Evolutionary conservation across 1,140 invertebrate genomes (phyloP).

Genomic region (Penaeus indicus): DNA sequence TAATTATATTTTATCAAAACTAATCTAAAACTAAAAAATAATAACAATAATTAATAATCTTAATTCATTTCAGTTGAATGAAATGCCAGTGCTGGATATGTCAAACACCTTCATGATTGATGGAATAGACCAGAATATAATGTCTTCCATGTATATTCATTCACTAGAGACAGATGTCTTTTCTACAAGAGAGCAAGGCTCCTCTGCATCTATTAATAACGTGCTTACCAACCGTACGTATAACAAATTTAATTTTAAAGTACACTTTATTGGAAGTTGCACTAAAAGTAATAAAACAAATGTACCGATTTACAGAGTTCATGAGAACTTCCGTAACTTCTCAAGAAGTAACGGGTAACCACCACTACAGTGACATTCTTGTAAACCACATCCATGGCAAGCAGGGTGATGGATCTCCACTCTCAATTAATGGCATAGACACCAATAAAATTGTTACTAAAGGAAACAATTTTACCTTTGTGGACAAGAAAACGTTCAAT

Average conservation of each 20-base stretch:
- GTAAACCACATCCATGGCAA: not conserved
- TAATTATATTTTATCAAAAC: not conserved
- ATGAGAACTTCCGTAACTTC: not conserved
- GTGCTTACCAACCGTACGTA: conserved; percentile 16
- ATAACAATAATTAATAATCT: no score
- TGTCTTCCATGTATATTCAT: not conserved
- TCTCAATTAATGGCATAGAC: conserved; percentile 21
- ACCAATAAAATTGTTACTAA: conserved; percentile 2
- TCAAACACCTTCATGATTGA: conserved; percentile 1
- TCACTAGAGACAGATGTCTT: not conserved
- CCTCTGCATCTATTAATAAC: conserved; percentile 7
- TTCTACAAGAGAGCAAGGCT: not conserved
- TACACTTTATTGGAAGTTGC: no score
- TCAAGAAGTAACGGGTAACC: conserved; percentile 26
- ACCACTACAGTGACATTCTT: not conserved
- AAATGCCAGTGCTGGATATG: not conserved
- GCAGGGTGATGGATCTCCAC: not conserved
- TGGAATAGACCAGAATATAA: conserved; percentile 12
- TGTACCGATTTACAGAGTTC: no score
- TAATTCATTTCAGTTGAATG: conserved; percentile 29
- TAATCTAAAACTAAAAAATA: no score
- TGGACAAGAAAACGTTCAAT: conserved; percentile 30
- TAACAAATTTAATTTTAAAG: no score
- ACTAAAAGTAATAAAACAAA: no score
- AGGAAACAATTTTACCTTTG: conserved; percentile 17